Conservation (phyloP, 2,888 invertebrate genomes). For the Amblyjoppa proteus region DNA sequence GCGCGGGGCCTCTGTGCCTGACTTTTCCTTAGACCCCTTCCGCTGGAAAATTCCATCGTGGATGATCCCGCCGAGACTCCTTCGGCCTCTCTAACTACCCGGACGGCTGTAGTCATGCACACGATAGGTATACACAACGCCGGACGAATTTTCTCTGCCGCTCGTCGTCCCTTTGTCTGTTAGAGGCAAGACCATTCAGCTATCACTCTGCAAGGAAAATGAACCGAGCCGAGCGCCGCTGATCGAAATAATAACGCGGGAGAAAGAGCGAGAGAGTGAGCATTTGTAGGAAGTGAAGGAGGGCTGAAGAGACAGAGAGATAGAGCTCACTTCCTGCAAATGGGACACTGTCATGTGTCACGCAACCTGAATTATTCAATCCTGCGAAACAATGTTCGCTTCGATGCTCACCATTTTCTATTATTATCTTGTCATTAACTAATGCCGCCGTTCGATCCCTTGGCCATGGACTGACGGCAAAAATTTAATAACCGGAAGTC, state of each 20-base stretch:
- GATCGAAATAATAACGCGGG: neutral
- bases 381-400: neutral
- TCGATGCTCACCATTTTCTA: neutral
- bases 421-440: neutral
- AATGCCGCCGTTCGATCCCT: neutral
- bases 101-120: neutral
- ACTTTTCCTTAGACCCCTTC: constrained; percentile 55
- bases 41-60: constrained; percentile 32
- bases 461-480: neutral
- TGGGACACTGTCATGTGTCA: constrained; percentile 18
- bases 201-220: neutral
- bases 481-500: neutral
- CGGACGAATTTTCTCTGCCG: neutral
- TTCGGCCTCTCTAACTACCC: neutral
- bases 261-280: neutral
- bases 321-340: neutral
- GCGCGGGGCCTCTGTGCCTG: constrained; percentile 25
- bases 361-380: constrained; percentile 37
- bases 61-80: constrained; percentile 25
- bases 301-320: neutral
- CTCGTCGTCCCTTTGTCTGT: neutral
- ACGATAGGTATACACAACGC: neutral
- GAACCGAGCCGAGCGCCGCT: neutral
- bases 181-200: neutral
- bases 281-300: neutral